Conservation (phyloP, 30 jellyfish, hydroid and myxozoan genomes). For the Cassiopea andromeda region DNA sequence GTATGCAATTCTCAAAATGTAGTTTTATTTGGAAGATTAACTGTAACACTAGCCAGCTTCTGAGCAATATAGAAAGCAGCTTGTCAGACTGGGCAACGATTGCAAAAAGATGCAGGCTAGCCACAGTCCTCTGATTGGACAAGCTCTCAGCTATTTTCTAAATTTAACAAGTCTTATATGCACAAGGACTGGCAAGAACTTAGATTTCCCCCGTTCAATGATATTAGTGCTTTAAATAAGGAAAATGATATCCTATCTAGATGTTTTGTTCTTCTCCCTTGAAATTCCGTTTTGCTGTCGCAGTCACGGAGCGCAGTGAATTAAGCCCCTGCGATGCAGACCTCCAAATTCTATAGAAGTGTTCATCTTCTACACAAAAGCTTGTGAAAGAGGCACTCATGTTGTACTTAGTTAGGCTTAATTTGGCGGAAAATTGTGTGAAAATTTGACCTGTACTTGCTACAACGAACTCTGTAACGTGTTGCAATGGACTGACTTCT, state of each 20-base stretch:
- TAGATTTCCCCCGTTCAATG: constrained; percentile 50
- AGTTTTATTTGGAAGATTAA: too few relatives aligned
- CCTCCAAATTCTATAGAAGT: constrained; percentile 33
- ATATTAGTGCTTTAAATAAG: constrained; percentile 21
- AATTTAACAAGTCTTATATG: too few relatives aligned
- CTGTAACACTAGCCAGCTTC: too few relatives aligned
- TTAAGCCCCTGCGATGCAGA: constrained; percentile 52
- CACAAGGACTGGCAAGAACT: not conserved
- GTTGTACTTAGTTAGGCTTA: constrained; percentile 68
- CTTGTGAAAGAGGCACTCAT: constrained; percentile 52
- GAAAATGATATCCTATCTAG: constrained; percentile 16
- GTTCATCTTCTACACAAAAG: constrained; percentile 35
- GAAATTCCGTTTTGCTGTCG: constrained; percentile 50
- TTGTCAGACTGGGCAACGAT: too few relatives aligned
- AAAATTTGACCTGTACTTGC: not conserved
- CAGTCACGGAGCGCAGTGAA: constrained; percentile 77
- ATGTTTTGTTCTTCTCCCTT: constrained; percentile 50
- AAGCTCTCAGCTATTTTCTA: too few relatives aligned
- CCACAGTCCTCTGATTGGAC: too few relatives aligned
- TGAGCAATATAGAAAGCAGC: too few relatives aligned
- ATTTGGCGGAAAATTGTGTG: not conserved
- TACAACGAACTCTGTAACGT: not conserved
- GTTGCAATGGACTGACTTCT: not conserved
- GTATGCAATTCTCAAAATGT: too few relatives aligned
- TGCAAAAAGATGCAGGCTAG: too few relatives aligned